A percentile compares a stretch with the other conserved stretches of the same genome.
phyloP scores from a whole-genome alignment of 2,113 vertebrate species.

The Callocephalon fimbriatum region DNA sequence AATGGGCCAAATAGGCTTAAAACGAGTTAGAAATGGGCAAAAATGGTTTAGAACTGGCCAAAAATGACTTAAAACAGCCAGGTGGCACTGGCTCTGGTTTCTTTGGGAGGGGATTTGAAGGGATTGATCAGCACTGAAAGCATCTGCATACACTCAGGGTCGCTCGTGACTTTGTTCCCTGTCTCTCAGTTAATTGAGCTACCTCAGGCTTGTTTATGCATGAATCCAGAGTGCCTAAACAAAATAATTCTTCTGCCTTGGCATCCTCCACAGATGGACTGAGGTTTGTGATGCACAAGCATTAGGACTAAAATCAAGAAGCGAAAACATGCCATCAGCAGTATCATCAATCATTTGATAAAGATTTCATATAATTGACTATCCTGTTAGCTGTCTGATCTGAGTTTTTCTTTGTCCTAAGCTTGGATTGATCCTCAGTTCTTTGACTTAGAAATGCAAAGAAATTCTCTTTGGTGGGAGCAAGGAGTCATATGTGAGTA shows the following conservation, averaged over 20 bases:
- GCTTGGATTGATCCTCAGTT: not conserved
- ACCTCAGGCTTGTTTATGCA: not conserved
- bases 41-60: no score
- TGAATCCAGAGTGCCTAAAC: not conserved
- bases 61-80: no score
- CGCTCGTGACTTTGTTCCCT: rapidly evolving
- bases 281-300: not conserved
- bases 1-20: no score
- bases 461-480: not conserved
- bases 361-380: not conserved
- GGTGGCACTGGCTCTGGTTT: not conserved
- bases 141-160: not conserved
- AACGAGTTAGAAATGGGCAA: no score
- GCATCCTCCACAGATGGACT: not conserved
- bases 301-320: not conserved
- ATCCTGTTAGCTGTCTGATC: not conserved
- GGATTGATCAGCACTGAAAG: not conserved
- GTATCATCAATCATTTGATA: not conserved
- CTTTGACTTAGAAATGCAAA: not conserved
- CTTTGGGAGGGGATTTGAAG: not conserved
- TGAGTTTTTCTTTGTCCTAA: not conserved
- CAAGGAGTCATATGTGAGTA: not conserved
- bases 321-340: not conserved
- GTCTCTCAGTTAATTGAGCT: not conserved
- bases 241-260: not conserved